Conservation (phyloP, 2,113 vertebrate genomes). For the Odobenus rosmarus region DNA sequence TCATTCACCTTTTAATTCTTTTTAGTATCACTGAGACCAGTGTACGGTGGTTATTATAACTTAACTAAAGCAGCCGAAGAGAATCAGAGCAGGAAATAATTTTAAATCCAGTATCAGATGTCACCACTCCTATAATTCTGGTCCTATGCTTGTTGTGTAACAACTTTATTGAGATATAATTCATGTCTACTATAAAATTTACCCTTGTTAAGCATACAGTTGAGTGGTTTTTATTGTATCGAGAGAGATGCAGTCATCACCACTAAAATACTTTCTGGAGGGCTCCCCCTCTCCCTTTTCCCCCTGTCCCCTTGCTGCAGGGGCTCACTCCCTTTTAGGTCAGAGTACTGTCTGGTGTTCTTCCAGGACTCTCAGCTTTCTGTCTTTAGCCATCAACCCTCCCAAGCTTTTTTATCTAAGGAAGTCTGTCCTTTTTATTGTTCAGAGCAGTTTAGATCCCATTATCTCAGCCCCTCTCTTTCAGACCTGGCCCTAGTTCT, state of each 20-base stretch:
- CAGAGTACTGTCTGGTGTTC: neutral
- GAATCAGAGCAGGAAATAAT: neutral
- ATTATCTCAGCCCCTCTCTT: neutral
- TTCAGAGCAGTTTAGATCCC: neutral
- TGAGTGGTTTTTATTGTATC: neutral
- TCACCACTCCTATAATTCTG: neutral
- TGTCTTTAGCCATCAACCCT: neutral
- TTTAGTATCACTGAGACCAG: neutral
- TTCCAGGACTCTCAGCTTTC: neutral
- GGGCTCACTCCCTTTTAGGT: neutral
- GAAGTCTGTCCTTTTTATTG: neutral
- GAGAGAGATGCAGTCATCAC: neutral
- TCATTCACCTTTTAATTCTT: neutral
- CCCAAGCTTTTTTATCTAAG: neutral
- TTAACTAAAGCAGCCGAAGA: neutral
- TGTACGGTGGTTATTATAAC: neutral
- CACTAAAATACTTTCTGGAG: neutral
- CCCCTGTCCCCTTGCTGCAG: neutral
- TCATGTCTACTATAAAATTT: neutral
- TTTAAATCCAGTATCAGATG: neutral
- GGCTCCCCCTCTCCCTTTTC: neutral
- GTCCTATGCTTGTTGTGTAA: neutral
- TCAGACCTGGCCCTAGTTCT: neutral
- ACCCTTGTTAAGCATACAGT: neutral
- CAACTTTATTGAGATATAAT: neutral